Percentiles rank a stretch among this genome's conserved stretches.
Evolutionary conservation across 1,140 invertebrate species (phyloP).

Genomic region (Drosophila lowei): DNA sequence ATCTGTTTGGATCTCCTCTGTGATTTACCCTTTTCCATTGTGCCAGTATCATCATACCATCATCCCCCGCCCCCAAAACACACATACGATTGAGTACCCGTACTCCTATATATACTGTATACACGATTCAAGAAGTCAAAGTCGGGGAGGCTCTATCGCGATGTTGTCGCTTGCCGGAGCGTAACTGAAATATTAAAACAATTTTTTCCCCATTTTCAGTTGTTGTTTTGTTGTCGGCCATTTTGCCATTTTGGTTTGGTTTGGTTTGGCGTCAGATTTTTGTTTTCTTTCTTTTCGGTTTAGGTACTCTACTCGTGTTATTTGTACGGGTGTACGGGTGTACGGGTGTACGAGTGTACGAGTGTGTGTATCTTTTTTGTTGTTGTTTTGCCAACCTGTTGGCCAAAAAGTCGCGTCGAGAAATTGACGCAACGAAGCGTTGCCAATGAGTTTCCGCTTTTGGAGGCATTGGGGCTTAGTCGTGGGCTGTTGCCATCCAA

Average conservation of each 20-base stretch:
- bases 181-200: conserved; percentile 82
- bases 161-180: conserved; percentile 75
- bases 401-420: conserved; percentile 74
- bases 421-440: conserved; percentile 82
- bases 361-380: conserved; percentile 25
- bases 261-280: conserved; percentile 64
- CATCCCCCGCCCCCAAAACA: conserved; percentile 30
- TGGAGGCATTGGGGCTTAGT: conserved; percentile 75
- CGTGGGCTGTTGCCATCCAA: conserved; percentile 29
- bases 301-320: conserved; percentile 32
- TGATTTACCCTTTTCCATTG: conserved; percentile 72
- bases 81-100: conserved; percentile 16
- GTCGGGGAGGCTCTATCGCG: conserved; percentile 68
- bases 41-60: conserved; percentile 2
- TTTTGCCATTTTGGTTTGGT: conserved; percentile 60
- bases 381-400: conserved; percentile 66
- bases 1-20: conserved; percentile 41
- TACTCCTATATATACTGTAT: conserved; percentile 7
- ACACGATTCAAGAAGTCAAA: conserved; percentile 63
- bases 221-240: conserved; percentile 62
- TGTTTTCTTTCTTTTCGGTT: conserved; percentile 51
- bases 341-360: background rate
- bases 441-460: conserved; percentile 82
- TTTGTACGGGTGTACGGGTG: conserved; percentile 7
- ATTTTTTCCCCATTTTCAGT: conserved; percentile 50